Evolutionary conservation across 2,888 invertebrate species (phyloP).

Genomic region (Drosophila rubida): DNA sequence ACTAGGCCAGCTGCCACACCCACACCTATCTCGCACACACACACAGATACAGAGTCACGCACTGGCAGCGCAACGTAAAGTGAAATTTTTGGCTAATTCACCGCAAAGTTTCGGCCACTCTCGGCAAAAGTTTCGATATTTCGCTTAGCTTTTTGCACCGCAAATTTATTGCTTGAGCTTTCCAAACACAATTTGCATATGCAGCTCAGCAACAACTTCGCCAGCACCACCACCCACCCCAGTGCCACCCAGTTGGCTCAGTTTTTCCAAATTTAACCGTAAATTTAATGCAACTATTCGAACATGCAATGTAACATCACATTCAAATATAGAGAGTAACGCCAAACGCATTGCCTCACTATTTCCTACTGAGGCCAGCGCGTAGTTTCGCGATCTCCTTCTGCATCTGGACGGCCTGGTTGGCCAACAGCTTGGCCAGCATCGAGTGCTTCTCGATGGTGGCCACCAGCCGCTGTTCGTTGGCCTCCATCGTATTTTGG

Average conservation of each 20-base stretch:
- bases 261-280: slow-evolving; percentile 47
- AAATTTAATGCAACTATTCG: slow-evolving; percentile 63
- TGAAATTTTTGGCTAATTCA: slow-evolving; percentile 65
- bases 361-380: slow-evolving; percentile 29
- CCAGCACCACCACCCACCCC: slow-evolving; percentile 1
- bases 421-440: slow-evolving; percentile 59
- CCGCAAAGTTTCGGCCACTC: slow-evolving; percentile 58
- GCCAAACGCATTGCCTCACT: slow-evolving; percentile 1
- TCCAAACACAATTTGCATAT: slow-evolving; percentile 53
- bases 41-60: slow-evolving; percentile 17
- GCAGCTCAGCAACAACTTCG: slow-evolving; percentile 15
- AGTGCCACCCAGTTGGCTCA: background rate
- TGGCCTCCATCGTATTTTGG: background rate
- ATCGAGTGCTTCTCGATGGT: slow-evolving; percentile 61
- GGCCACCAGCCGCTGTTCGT: slow-evolving; percentile 23
- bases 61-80: slow-evolving; percentile 20
- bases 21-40: slow-evolving; percentile 31
- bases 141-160: slow-evolving; percentile 58
- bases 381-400: slow-evolving; percentile 56
- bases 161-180: slow-evolving; percentile 61
- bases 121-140: slow-evolving; percentile 63
- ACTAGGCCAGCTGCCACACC: slow-evolving; percentile 48
- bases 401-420: slow-evolving; percentile 49
- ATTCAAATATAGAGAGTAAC: slow-evolving; percentile 22
- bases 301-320: slow-evolving; percentile 29